These are phyloP conservation scores for Meloe dianella DNA, from an alignment of 2,888 invertebrate species.

Conservation along the genomic window DNA sequence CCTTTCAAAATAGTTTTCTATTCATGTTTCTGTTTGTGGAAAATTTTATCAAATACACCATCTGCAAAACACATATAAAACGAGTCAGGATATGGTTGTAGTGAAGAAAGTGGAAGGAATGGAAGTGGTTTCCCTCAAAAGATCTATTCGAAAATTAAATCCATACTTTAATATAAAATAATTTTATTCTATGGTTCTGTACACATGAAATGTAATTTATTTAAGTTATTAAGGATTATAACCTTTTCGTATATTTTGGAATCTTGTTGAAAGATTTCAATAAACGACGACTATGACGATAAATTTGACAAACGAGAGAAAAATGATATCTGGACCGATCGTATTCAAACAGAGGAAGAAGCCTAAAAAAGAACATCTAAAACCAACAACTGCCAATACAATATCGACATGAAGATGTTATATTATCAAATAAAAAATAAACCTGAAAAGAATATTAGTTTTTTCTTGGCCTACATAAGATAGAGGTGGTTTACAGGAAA, in stretches of 20 bases:
- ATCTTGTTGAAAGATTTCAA: constrained; percentile 15
- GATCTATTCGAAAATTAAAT: constrained; percentile 30
- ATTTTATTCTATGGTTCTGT: constrained; percentile 34
- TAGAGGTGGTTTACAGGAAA: not conserved
- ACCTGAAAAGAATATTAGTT: not conserved
- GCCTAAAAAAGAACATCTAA: not conserved
- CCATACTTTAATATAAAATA: constrained; percentile 34
- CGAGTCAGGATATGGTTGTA: not conserved
- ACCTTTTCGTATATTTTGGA: constrained; percentile 21
- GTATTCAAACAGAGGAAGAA: not conserved
- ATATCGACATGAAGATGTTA: not conserved
- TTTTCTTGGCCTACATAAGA: not conserved
- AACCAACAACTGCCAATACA: not conserved
- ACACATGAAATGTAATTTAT: constrained; percentile 29
- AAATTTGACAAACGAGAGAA: not conserved
- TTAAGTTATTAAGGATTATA: constrained; percentile 32
- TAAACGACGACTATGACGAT: constrained; percentile 6
- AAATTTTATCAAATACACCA: constrained; percentile 7
- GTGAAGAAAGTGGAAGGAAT: constrained; percentile 12
- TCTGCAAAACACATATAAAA: constrained; percentile 3
- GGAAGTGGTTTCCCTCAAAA: not conserved
- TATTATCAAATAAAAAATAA: not conserved
- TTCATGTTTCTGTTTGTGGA: constrained; percentile 7
- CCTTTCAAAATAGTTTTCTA: not conserved
- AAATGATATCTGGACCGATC: not conserved